Conservation (phyloP, 2,113 vertebrate genomes). For the Irena cyanogastra region DNA sequence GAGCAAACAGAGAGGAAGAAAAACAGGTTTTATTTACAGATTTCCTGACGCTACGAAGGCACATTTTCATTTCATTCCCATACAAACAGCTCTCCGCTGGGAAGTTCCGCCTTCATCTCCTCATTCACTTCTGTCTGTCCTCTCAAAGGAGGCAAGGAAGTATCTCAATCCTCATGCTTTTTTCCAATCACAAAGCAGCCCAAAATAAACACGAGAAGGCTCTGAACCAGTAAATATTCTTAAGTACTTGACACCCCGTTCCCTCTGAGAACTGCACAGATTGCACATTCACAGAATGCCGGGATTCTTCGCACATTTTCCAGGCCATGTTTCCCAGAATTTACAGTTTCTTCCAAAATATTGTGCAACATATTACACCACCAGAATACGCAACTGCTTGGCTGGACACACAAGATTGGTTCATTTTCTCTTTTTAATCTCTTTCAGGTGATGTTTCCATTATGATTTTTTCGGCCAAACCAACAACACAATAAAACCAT, state of each 20-base stretch:
- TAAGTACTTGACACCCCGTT: not conserved
- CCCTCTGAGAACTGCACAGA: not conserved
- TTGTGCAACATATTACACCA: not conserved
- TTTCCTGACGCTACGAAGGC: not conserved
- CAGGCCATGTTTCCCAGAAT: slow-evolving; percentile 44
- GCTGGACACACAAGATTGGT: slow-evolving; percentile 1
- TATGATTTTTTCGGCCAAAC: slow-evolving; percentile 10
- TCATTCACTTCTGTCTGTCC: not conserved
- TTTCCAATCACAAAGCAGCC: not conserved
- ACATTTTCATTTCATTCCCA: not conserved
- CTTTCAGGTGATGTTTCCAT: not conserved
- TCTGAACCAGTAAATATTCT: slow-evolving; percentile 1
- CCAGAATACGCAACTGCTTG: slow-evolving; percentile 28
- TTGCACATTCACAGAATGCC: not conserved
- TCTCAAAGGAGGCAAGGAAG: not conserved
- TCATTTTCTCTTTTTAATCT: slow-evolving; percentile 30
- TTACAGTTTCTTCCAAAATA: slow-evolving; percentile 55
- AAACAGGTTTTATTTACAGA: not conserved
- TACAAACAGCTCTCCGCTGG: not conserved
- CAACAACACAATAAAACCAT: not conserved
- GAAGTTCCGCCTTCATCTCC: not conserved
- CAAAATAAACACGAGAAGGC: slow-evolving; percentile 34
- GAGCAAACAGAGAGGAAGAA: not conserved
- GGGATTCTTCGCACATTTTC: slow-evolving; percentile 44
- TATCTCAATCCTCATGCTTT: not conserved